Conservation (phyloP, 2,888 invertebrate species). For the Rhabditoides inermis region DNA sequence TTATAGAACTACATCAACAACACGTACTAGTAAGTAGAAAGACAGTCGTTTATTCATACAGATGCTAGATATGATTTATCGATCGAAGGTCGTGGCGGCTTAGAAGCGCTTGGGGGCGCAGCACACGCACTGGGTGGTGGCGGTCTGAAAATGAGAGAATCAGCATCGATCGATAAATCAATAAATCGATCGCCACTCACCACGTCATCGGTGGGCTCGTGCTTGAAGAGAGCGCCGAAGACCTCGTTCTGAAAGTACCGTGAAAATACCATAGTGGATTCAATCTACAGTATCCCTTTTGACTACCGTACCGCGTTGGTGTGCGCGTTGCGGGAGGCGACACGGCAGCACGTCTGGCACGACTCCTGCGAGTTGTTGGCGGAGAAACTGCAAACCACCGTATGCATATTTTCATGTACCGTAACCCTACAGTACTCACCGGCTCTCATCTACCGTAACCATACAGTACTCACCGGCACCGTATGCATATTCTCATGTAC, state of each 20-base stretch:
- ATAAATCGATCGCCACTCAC: slow-evolving; percentile 1
- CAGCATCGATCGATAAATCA: background rate
- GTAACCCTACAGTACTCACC: no score
- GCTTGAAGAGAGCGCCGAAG: background rate
- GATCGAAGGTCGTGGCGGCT: no score
- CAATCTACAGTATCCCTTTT: background rate
- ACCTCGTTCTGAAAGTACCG: background rate
- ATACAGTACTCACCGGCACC: no score
- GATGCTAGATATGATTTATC: no score
- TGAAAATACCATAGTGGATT: background rate
- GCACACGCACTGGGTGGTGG: slow-evolving; percentile 16
- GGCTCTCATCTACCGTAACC: no score
- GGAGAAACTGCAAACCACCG: slow-evolving; percentile 12
- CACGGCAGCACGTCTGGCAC: slow-evolving; percentile 30
- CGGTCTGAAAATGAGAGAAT: background rate
- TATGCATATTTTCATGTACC: no score
- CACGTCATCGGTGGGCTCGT: no score
- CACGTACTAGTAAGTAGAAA: no score
- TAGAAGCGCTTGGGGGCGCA: slow-evolving; percentile 13
- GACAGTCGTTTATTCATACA: no score
- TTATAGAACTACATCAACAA: no score
- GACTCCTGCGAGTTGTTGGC: slow-evolving; percentile 28
- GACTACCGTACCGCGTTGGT: slow-evolving; percentile 15
- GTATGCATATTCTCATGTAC: no score
- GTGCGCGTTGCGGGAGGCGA: slow-evolving; percentile 22